phyloP scores from a whole-genome alignment of 2,113 vertebrate genomes.

The Cyphomyrus plagiostoma region DNA sequence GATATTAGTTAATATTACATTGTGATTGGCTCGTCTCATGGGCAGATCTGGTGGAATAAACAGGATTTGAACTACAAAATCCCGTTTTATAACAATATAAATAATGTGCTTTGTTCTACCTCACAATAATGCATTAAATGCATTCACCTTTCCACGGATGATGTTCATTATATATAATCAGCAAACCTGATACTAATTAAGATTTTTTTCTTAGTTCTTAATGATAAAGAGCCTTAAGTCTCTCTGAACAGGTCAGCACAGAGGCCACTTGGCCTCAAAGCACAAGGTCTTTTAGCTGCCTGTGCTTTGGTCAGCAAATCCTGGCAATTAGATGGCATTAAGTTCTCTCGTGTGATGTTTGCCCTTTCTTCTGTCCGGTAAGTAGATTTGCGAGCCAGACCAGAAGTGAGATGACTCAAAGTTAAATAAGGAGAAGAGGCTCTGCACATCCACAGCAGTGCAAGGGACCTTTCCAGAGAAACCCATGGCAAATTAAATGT shows the following conservation, averaged over 20 bases:
- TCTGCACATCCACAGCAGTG: background rate
- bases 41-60: background rate
- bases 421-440: background rate
- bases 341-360: slow-evolving; percentile 19
- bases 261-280: slow-evolving; percentile 16
- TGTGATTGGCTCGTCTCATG: background rate
- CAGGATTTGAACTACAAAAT: background rate
- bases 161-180: background rate
- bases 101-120: background rate
- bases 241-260: background rate
- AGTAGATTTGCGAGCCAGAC: background rate
- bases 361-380: slow-evolving; percentile 19
- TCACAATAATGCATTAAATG: background rate
- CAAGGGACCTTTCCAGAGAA: background rate
- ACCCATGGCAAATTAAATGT: background rate
- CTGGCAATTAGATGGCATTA: slow-evolving; percentile 31
- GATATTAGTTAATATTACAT: background rate
- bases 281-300: background rate
- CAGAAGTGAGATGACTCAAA: slow-evolving; percentile 14
- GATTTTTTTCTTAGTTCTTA: background rate
- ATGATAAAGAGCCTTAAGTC: background rate
- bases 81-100: background rate
- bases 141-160: background rate
- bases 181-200: background rate
- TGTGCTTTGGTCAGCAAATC: slow-evolving; percentile 4